Base-by-base conservation (phyloP, 1,140 invertebrate species). In the Drosophila pachea region DNA sequence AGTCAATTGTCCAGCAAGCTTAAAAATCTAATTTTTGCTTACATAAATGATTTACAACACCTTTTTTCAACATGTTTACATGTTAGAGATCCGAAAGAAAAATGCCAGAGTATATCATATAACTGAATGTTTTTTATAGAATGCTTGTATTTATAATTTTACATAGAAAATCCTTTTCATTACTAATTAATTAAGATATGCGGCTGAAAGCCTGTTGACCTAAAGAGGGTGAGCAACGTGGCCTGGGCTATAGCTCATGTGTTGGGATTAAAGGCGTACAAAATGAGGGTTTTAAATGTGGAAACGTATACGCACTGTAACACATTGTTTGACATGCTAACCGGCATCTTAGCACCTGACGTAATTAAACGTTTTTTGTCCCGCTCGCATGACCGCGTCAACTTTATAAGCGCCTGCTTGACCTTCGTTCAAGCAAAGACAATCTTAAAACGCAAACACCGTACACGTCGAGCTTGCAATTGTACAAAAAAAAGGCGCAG, bases 261-360 rank as follows among this genome's bases (percentile, higher is more conserved):
- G 14, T 11, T 1, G 14, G 7, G 38, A n/a, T n/a, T n/a, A n/a
- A n/a, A n/a, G n/a, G n/a, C n/a, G n/a, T n/a, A n/a, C n/a, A n/a
- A n/a, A n/a, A n/a, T n/a, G n/a, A 2, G n/a, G 16, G 40, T 74
- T 70, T 70, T 48, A 68, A 83, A 76, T 56, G 73, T 70, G 54
- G 31, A 56, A 67, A 63, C 36, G 64, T 40, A 48, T 66, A 83
- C 78, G 78, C 74, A 53, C 48, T 62, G 70, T 82, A 50, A 29
- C 63, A 47, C 61, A 16, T 22, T 50, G 42, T 67, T 60, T 76
- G 58, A 73, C 58, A 56, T 67, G 50, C 69, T 76, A 74, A 86
- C 70, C 78, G 69, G 60, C 81, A 75, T 86, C 78, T 81, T 86
- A 86, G 68, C 81, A 86, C 81, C 81, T 86, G 81, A 81, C 76